Base-by-base conservation (phyloP, 2,888 invertebrate species). In the Euproctis similis region DNA sequence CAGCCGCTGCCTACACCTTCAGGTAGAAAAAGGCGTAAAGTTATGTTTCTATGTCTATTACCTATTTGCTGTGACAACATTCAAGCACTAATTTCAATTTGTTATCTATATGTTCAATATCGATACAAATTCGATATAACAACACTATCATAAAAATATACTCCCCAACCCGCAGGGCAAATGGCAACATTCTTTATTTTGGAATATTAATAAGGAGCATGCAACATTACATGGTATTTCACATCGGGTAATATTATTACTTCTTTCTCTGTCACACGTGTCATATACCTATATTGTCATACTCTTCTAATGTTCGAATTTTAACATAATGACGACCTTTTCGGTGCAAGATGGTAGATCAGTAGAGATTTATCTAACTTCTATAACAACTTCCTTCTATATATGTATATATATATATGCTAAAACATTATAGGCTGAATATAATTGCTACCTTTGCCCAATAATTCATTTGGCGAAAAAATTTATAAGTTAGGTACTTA, bases 101-200 rank as follows among this genome's bases (percentile, higher is more conserved):
- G n/a, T n/a, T n/a, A n/a, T n/a, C n/a, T n/a, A n/a, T n/a, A n/a
- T n/a, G n/a, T n/a, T 8, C 13, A 4, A 7, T 24, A 27, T 27
- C 31, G 31, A 27, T 11, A 27, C 7, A 7, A 23, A 3, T 11
- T 11, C 30, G n/a, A n/a, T n/a, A n/a, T n/a, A n/a, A 26, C 62
- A 49, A 27, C 71, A 46, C 69, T 71, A 62, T 29, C 36, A 51
- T 59, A 63, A 68, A 68, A 66, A 64, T 65, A 64, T 62, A 69
- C 73, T 67, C 70, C 66, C 68, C 60, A 54, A 47, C 59, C 78
- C 73, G 46, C 48, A 57, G 70, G 78, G 71, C 69, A 64, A 60
- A 71, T 73, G 71, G 77, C 65, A 73, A 73, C 70, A 78, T 80
- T 80, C 72, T 80, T 80, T 78, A 76, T 77, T 80, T 78, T 77